Percentiles rank a stretch among this genome's conserved stretches.
Conservation (phyloP, 2,888 invertebrate genomes). For the Pheosia gnoma region DNA sequence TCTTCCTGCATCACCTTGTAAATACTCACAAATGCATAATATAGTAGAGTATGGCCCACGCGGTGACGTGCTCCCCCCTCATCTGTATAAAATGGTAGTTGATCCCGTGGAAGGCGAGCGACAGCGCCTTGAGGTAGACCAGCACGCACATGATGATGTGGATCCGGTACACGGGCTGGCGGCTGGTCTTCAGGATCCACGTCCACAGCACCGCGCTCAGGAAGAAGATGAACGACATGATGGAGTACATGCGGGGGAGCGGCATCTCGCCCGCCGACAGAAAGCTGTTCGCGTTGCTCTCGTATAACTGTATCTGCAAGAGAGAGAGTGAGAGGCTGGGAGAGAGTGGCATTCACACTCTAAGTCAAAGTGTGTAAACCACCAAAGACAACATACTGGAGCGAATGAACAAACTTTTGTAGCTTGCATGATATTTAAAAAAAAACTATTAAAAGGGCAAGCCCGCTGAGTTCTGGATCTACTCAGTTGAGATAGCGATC, state of each 20-base stretch:
- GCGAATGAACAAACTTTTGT: no score
- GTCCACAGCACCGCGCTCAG: conserved; percentile 97
- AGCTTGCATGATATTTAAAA: no score
- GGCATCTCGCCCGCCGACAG: conserved; percentile 99
- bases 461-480: no score
- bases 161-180: conserved; percentile 95
- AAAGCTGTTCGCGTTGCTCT: conserved; percentile 93
- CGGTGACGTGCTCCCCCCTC: conserved; percentile 96
- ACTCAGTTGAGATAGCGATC: no score
- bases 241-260: conserved; percentile 94
- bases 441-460: no score
- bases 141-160: conserved; percentile 98
- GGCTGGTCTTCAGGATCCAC: conserved; percentile 92
- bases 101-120: conserved; percentile 97
- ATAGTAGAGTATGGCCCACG: conserved; percentile 99
- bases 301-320: conserved; percentile 92
- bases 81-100: conserved; percentile 97
- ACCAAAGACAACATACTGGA: no score
- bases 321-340: background rate
- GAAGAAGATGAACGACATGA: conserved; percentile 95
- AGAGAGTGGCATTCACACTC: no score
- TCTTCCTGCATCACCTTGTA: background rate
- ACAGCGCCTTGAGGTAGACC: conserved; percentile 95
- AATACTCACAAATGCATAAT: conserved; percentile 96
- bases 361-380: no score